phyloP scores from a whole-genome alignment of 2,888 invertebrate species.

The Azorinus chamasolen region DNA sequence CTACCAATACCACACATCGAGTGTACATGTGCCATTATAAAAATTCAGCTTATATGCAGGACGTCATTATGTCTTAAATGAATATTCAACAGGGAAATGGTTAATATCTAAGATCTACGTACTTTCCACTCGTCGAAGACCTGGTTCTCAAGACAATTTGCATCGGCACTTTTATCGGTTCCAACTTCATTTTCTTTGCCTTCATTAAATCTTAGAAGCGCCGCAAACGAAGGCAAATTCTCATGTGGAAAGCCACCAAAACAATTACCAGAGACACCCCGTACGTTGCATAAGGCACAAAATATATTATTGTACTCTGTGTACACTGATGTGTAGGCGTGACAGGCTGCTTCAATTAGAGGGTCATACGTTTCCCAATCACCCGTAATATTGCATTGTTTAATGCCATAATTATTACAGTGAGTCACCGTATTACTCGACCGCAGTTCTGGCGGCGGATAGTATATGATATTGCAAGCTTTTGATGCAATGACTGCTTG shows the following conservation, averaged over 20 bases:
- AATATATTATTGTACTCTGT: slow-evolving; percentile 32
- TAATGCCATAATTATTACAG: not conserved
- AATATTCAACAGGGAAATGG: too few species aligned
- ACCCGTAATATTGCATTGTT: slow-evolving; percentile 30
- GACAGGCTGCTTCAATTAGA: slow-evolving; percentile 28
- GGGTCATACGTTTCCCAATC: slow-evolving; percentile 26
- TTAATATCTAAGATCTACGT: not conserved
- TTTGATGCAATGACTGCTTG: not conserved
- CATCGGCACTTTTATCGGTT: too few species aligned
- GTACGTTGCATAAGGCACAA: slow-evolving; percentile 35
- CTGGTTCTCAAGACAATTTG: not conserved
- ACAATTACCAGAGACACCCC: not conserved
- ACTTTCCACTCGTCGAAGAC: slow-evolving; percentile 1
- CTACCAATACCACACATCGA: too few species aligned
- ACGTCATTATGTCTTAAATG: too few species aligned
- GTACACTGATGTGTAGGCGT: slow-evolving; percentile 6
- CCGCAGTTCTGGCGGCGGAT: not conserved
- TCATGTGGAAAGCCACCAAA: too few species aligned
- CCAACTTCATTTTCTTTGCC: too few species aligned
- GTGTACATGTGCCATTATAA: too few species aligned
- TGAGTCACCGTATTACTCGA: not conserved
- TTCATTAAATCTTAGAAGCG: slow-evolving; percentile 10
- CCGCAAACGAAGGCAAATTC: slow-evolving; percentile 14
- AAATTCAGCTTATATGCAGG: too few species aligned
- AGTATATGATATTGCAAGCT: slow-evolving; percentile 2